These are phyloP conservation scores for Venustoraphidia nigricollis DNA, from an alignment of 2,888 invertebrate species.

Conservation along the genomic window DNA sequence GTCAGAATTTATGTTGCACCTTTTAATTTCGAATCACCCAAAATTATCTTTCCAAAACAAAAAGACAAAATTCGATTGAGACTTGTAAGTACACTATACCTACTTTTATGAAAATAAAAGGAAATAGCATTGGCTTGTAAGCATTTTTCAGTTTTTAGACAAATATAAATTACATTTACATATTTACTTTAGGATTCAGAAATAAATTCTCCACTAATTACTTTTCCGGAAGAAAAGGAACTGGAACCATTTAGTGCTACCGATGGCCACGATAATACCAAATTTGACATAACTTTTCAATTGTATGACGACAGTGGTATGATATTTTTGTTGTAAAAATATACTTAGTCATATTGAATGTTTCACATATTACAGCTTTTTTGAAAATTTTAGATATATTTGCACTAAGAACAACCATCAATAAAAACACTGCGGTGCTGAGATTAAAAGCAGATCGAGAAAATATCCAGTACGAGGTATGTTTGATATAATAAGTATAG, in stretches of 20 bases:
- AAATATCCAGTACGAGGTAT: no score
- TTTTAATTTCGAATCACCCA: slow-evolving; percentile 40
- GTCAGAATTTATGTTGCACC: slow-evolving; percentile 30
- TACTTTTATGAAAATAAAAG: no score
- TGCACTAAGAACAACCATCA: background rate
- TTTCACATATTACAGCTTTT: background rate
- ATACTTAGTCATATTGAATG: background rate
- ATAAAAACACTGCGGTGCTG: background rate
- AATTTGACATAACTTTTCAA: slow-evolving; percentile 34
- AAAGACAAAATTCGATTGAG: no score
- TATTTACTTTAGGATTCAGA: slow-evolving; percentile 13
- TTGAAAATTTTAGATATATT: background rate
- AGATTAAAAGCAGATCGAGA: no score
- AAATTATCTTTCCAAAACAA: slow-evolving; percentile 32
- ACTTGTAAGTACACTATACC: no score
- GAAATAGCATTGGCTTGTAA: no score
- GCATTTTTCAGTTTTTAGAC: no score
- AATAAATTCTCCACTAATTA: slow-evolving; percentile 13
- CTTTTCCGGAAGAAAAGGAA: slow-evolving; percentile 20
- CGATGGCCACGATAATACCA: slow-evolving; percentile 38
- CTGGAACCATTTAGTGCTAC: slow-evolving; percentile 26
- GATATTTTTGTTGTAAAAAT: background rate
- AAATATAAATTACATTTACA: no score
- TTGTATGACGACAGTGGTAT: no score
- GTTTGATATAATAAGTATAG: no score